These are phyloP conservation scores for Notiomystis cincta DNA, from an alignment of 2,113 vertebrate genomes.

Conservation along the genomic window DNA sequence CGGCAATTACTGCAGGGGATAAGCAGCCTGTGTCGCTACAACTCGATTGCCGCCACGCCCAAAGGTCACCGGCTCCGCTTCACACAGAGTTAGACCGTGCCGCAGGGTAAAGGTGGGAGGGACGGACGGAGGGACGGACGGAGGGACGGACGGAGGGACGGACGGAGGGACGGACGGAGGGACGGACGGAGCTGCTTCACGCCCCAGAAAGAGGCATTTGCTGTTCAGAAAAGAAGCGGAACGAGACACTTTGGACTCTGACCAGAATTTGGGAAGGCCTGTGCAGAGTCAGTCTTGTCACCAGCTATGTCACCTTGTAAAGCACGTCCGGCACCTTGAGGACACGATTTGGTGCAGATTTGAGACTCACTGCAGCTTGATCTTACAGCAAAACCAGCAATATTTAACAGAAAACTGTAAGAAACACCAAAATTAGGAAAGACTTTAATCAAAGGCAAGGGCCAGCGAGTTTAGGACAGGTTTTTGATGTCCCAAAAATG, in stretches of 20 bases:
- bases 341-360: accelerated
- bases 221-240: neutral
- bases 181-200: accelerated
- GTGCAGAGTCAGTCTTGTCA: neutral
- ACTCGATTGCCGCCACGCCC: neutral
- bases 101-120: accelerated
- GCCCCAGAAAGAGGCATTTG: accelerated
- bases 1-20: neutral
- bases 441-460: neutral
- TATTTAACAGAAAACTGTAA: neutral
- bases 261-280: neutral
- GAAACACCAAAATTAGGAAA: neutral
- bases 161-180: accelerated
- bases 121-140: neutral
- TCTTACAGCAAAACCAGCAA: neutral
- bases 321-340: accelerated
- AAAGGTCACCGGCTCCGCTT: neutral
- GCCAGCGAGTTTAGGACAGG: neutral
- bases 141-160: neutral
- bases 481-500: neutral
- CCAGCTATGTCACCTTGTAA: neutral
- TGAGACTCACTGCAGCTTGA: neutral
- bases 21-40: neutral
- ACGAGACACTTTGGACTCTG: neutral
- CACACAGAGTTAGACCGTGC: accelerated